A percentile compares a stretch with the other conserved stretches of the same genome.
These are phyloP conservation scores for Bombylius major DNA, from an alignment of 2,888 invertebrate species.

Conservation along the genomic window DNA sequence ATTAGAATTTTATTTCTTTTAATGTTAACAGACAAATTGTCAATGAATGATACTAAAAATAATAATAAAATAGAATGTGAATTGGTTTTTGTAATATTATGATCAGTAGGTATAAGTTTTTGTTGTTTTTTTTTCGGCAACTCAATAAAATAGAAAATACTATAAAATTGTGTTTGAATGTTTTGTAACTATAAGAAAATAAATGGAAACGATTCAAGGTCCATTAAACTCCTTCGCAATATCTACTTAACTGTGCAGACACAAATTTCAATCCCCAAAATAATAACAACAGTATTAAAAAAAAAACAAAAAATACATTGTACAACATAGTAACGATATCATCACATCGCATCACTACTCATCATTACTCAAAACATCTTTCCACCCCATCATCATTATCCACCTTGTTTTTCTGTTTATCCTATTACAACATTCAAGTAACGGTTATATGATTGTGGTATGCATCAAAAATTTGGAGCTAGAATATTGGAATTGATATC, in stretches of 20 bases:
- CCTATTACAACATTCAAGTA: background rate
- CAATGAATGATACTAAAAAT: too few species aligned
- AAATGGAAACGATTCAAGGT: slow-evolving; percentile 15
- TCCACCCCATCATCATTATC: background rate
- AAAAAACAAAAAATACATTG: background rate
- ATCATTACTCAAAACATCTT: background rate
- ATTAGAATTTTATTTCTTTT: too few species aligned
- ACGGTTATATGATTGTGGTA: too few species aligned
- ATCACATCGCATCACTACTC: background rate
- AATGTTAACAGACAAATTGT: too few species aligned
- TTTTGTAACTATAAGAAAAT: background rate
- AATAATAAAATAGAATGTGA: too few species aligned
- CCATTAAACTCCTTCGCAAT: slow-evolving; percentile 14
- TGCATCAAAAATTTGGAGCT: background rate
- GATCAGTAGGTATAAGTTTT: too few species aligned
- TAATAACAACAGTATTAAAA: background rate
- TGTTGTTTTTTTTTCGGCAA: too few species aligned
- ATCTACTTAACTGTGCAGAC: slow-evolving; percentile 9
- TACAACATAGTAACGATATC: background rate
- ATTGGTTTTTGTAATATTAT: too few species aligned
- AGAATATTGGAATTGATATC: background rate
- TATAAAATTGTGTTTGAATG: too few species aligned
- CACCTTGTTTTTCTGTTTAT: background rate
- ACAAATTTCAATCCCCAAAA: background rate
- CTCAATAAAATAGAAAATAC: too few species aligned